Base-by-base conservation (phyloP, 2,113 vertebrate species). In the Oryzias melastigma region DNA sequence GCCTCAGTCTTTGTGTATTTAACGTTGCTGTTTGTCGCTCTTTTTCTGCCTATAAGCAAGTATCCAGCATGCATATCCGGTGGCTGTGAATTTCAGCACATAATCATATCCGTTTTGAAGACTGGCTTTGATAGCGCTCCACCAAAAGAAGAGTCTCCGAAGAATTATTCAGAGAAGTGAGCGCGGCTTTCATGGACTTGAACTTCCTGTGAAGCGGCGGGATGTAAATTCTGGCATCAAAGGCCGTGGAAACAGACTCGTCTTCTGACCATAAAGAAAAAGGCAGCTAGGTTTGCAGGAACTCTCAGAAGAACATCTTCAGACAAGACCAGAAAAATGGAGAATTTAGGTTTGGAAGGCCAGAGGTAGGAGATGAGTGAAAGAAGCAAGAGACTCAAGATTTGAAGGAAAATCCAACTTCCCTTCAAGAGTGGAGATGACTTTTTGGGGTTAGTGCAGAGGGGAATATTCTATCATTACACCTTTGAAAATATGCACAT, bases 391-490 rank as follows among this genome's bases (percentile, higher is more conserved):
- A 62, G 65, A 71, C 55, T 64, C 65, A 61, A 54, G 73, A 50
- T 42, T 61, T 78, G 69, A 69, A 78, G 71, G 64, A 70, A 72
- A 78, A 74, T 71, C 61, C 52, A 58, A 63, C 63, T 78, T 60
- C 73, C 50, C 81, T 80, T 86, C 75, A 86, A 86, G 79, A 83
- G 56, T 78, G 65, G 87, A 82, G 78, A 69, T 87, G 85, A 89
- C 86, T 88, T 83, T 85, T 87, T 86, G 78, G 69, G 82, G 85
- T 85, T 87, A 87, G 77, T 73, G 61, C 82, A 83, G 71, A 54
- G 57, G 78, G 71, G 79, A 85, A 55, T 48, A 55, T 43, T 62
- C 69, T 50, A 27, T 51, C 18, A 16, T 16, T 24, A 35, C 45
- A 35, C 43, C 25, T 45, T 25, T 43, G 50, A 51, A 75, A 5